These are phyloP conservation scores for Rhinatrema bivittatum DNA, from an alignment of 2,797 vertebrate species.

Conservation along the genomic window DNA sequence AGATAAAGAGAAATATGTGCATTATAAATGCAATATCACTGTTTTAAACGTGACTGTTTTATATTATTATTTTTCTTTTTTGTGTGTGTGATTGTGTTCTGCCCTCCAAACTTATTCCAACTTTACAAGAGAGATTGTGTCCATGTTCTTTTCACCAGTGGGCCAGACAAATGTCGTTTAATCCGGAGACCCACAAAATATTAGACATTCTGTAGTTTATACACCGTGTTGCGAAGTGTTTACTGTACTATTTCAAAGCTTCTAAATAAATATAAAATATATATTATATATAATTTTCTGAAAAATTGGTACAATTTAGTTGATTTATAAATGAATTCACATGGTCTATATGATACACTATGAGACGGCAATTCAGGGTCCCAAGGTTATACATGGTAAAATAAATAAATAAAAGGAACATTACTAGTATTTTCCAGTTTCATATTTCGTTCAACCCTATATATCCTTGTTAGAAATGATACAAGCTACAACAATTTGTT, in stretches of 20 bases:
- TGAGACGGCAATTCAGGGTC: conserved; percentile 66
- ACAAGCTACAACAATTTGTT: conserved; percentile 60
- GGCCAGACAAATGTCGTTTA: conserved; percentile 69
- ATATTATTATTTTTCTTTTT: conserved; percentile 94
- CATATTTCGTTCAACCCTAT: conserved; percentile 48
- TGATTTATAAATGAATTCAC: conserved; percentile 69
- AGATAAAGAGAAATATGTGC: conserved; percentile 80
- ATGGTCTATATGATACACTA: conserved; percentile 50
- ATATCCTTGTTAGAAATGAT: conserved; percentile 43
- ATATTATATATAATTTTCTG: conserved; percentile 86
- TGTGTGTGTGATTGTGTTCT: conserved; percentile 92
- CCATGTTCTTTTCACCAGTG: conserved; percentile 68
- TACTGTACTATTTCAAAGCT: conserved; percentile 98
- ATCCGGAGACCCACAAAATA: conserved; percentile 66
- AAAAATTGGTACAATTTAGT: conserved; percentile 76
- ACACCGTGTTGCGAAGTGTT: conserved; percentile 97
- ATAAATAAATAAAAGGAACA: no score
- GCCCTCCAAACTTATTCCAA: conserved; percentile 77
- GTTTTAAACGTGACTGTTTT: conserved; percentile 98
- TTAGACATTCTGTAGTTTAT: conserved; percentile 92
- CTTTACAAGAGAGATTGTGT: conserved; percentile 83
- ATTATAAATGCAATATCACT: conserved; percentile 96
- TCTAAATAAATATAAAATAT: conserved; percentile 96
- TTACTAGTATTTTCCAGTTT: conserved; percentile 50
- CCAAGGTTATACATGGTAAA: conserved; percentile 55